Percentiles rank a stretch among this genome's conserved stretches.
Conservation (phyloP, 2,797 vertebrate genomes). For the Coranthus polyacanthus region DNA sequence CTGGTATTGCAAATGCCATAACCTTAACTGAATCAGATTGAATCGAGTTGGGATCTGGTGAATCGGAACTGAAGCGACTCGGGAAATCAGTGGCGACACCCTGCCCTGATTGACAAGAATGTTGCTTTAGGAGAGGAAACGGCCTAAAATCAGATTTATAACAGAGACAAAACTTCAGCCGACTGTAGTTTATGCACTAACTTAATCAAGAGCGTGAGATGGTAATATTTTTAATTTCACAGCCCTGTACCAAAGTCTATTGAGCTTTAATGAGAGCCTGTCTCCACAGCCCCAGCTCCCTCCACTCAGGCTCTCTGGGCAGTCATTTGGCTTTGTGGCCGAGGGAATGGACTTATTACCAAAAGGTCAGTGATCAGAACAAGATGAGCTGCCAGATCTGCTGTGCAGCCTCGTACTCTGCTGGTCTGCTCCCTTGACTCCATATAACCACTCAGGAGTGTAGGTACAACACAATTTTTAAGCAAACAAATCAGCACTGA, state of each 20-base stretch:
- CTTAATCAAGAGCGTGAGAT: conserved; percentile 43
- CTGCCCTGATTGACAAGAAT: conserved; percentile 2
- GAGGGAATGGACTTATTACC: conserved; percentile 57
- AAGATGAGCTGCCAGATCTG: conserved; percentile 44
- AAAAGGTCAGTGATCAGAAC: conserved; percentile 70
- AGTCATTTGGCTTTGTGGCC: conserved; percentile 53
- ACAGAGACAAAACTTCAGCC: conserved; percentile 53
- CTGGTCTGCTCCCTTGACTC: conserved; percentile 28
- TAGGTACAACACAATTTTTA: conserved; percentile 29
- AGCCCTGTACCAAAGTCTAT: conserved; percentile 39
- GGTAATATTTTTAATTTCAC: conserved; percentile 61
- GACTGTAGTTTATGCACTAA: conserved; percentile 50
- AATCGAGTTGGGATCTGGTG: too few relatives aligned
- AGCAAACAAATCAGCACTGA: conserved; percentile 26
- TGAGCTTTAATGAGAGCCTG: conserved; percentile 48
- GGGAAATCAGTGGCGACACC: too few relatives aligned
- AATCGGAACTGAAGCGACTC: too few relatives aligned
- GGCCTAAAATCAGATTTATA: conserved; percentile 39
- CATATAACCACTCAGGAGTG: conserved; percentile 30
- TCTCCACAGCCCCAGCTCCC: conserved; percentile 23
- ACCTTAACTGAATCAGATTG: too few relatives aligned
- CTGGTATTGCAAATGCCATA: too few relatives aligned
- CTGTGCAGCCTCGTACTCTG: conserved; percentile 20
- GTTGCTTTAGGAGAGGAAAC: conserved; percentile 27
- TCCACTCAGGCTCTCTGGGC: conserved; percentile 47